Percentiles rank a stretch among this genome's conserved stretches.
Conservation (phyloP, 35 echinoderm and acorn worm species). For the Apostichopus japonicus region DNA sequence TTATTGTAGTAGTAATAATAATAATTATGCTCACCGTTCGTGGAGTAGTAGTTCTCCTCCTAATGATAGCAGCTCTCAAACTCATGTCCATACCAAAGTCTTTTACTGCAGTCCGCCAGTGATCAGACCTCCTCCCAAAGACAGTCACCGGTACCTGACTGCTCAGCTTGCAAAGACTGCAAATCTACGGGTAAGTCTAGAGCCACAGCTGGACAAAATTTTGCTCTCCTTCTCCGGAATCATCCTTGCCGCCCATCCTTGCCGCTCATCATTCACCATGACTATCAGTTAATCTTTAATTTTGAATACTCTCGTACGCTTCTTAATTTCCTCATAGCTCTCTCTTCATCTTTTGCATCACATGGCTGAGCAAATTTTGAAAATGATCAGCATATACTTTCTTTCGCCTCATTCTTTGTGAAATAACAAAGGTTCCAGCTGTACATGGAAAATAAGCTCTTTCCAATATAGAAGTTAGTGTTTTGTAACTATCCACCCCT, state of each 20-base stretch:
- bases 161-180: constrained; percentile 12
- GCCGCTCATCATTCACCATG: background rate
- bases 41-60: background rate
- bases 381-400: too few relatives aligned
- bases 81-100: constrained; percentile 20
- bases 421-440: too few relatives aligned
- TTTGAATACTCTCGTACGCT: too few relatives aligned
- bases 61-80: background rate
- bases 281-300: too few relatives aligned
- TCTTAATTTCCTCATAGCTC: too few relatives aligned
- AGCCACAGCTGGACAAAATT: background rate
- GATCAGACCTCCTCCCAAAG: background rate
- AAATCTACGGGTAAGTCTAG: constrained; percentile 41
- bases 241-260: background rate
- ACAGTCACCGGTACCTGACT: background rate
- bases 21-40: background rate
- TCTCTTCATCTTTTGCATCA: too few relatives aligned
- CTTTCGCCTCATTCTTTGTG: too few relatives aligned
- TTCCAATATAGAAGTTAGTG: too few relatives aligned
- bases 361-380: too few relatives aligned
- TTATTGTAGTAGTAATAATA: background rate
- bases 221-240: background rate
- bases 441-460: too few relatives aligned
- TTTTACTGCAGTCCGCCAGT: constrained; percentile 31
- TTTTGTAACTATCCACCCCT: too few relatives aligned